phyloP scores from a whole-genome alignment of 2,113 vertebrate species.

The Megalops atlanticus region DNA sequence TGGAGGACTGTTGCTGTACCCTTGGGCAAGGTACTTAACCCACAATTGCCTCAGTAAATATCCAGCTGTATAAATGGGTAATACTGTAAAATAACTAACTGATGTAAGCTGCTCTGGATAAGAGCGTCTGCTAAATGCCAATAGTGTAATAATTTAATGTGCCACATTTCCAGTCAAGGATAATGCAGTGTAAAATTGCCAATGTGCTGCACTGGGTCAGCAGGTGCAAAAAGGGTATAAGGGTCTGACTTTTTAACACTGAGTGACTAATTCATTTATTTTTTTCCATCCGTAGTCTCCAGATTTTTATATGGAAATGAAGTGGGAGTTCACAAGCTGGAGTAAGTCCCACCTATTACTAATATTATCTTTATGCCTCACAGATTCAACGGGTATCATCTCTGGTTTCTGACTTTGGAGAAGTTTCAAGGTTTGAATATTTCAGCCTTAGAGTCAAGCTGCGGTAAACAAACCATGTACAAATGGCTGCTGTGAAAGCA shows the following conservation, averaged over 20 bases:
- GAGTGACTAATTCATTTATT: not conserved
- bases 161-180: not conserved
- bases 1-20: too few species aligned
- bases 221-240: not conserved
- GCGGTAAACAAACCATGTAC: not conserved
- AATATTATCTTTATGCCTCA: not conserved
- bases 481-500: not conserved
- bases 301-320: constrained; percentile 83
- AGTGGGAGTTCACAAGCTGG: constrained; percentile 81
- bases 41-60: too few species aligned
- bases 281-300: constrained; percentile 63
- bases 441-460: not conserved
- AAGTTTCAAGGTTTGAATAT: not conserved
- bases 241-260: not conserved
- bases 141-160: too few species aligned
- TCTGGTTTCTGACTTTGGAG: not conserved
- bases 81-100: too few species aligned
- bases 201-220: not conserved
- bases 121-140: too few species aligned
- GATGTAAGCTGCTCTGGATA: too few species aligned
- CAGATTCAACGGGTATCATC: too few species aligned
- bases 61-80: too few species aligned
- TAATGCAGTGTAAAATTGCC: not conserved
- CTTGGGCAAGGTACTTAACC: too few species aligned
- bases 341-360: constrained; percentile 61